Conservation (phyloP, 2,113 vertebrate genomes). For the Cynopterus brachyotis region DNA sequence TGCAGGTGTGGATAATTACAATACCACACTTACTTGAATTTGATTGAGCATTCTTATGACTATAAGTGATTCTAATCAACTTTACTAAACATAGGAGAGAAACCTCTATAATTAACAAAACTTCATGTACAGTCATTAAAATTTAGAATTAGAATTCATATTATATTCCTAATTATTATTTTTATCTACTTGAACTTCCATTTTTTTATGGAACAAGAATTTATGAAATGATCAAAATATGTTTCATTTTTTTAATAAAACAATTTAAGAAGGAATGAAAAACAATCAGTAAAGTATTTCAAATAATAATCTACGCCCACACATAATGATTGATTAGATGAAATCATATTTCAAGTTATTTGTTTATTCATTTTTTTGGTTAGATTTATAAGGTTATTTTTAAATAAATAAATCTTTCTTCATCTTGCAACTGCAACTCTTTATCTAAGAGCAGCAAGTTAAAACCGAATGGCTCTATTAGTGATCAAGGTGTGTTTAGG, state of each 20-base stretch:
- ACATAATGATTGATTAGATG: background rate
- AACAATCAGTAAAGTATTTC: background rate
- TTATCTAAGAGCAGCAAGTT: background rate
- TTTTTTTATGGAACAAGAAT: conserved; percentile 4
- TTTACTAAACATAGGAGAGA: conserved; percentile 27
- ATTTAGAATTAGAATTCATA: conserved; percentile 52
- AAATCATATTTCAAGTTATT: conserved; percentile 1
- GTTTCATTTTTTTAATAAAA: conserved; percentile 43
- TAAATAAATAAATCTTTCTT: background rate
- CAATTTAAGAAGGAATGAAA: background rate
- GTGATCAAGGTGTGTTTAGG: background rate
- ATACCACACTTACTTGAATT: conserved; percentile 71
- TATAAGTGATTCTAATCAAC: conserved; percentile 81
- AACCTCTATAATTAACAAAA: conserved; percentile 74
- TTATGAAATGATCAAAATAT: conserved; percentile 15
- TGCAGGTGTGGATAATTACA: conserved; percentile 84
- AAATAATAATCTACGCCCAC: background rate
- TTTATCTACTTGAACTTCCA: conserved; percentile 21
- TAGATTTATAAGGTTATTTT: background rate
- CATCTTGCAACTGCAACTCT: background rate
- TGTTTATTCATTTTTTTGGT: background rate
- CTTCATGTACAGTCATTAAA: conserved; percentile 56
- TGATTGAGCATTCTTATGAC: conserved; percentile 79
- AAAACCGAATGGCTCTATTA: background rate
- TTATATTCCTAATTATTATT: conserved; percentile 39